Evolutionary conservation across 53 echinoderm and acorn worm genomes (phyloP).

Genomic region (Echinarachnius parma): DNA sequence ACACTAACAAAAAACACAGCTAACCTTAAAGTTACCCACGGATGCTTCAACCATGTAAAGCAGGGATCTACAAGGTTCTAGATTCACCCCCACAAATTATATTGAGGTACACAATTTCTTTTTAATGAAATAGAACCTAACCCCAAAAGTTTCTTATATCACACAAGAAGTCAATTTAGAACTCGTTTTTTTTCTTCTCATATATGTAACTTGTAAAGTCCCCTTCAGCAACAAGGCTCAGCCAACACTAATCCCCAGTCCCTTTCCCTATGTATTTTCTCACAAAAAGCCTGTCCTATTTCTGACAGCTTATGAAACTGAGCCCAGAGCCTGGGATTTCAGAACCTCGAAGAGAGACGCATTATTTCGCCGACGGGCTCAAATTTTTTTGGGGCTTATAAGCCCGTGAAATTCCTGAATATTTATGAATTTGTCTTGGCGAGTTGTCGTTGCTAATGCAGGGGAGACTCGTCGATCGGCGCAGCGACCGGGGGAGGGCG

Average conservation of each 20-base stretch:
- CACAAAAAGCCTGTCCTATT: not conserved
- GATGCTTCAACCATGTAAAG: too few relatives aligned
- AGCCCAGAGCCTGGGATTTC: not conserved
- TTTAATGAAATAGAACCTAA: too few relatives aligned
- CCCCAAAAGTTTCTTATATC: too few relatives aligned
- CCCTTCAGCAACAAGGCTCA: not conserved
- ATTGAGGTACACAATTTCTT: too few relatives aligned
- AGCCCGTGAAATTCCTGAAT: slow-evolving; percentile 40
- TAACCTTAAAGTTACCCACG: too few relatives aligned
- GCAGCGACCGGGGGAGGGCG: not conserved
- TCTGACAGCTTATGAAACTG: not conserved
- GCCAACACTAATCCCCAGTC: not conserved
- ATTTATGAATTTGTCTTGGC: slow-evolving; percentile 45
- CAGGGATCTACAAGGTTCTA: too few relatives aligned
- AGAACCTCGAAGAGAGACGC: not conserved
- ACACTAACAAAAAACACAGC: too few relatives aligned
- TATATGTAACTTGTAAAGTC: too few relatives aligned
- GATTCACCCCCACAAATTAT: too few relatives aligned
- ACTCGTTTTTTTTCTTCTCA: too few relatives aligned
- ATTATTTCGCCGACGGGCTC: slow-evolving; percentile 11
- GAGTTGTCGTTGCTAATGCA: slow-evolving; percentile 43
- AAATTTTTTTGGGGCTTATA: too few relatives aligned
- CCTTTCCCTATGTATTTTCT: not conserved
- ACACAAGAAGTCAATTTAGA: too few relatives aligned
- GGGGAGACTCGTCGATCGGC: slow-evolving; percentile 5